phyloP scores from a whole-genome alignment of 2,888 invertebrate genomes.

The Endotricha flammealis region DNA sequence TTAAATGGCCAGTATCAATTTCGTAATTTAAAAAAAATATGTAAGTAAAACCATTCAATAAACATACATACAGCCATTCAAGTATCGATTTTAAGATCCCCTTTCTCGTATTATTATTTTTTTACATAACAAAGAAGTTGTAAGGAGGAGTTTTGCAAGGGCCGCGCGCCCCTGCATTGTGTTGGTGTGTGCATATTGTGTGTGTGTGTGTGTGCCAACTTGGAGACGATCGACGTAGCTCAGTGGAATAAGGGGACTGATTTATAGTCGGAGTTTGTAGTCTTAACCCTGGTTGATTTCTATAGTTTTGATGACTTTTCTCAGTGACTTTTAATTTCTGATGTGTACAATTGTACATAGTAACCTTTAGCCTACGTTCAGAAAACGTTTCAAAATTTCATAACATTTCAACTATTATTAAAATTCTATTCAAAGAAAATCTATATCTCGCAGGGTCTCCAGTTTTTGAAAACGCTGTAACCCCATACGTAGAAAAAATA shows the following conservation, averaged over 20 bases:
- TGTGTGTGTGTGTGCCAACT: slow-evolving; percentile 43
- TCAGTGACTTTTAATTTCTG: too few species aligned
- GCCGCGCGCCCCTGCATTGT: slow-evolving; percentile 53
- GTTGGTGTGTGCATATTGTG: slow-evolving; percentile 35
- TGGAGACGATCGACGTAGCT: slow-evolving; percentile 70
- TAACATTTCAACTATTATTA: too few species aligned
- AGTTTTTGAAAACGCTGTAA: too few species aligned
- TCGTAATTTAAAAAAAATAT: background rate
- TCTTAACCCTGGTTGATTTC: slow-evolving; percentile 50
- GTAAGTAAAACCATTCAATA: slow-evolving; percentile 14
- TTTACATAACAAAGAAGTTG: slow-evolving; percentile 77
- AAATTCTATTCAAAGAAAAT: too few species aligned
- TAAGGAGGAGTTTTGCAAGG: slow-evolving; percentile 72
- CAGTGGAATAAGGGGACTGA: slow-evolving; percentile 66
- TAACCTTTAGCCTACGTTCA: too few species aligned
- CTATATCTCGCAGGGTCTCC: too few species aligned
- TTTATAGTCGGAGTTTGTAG: slow-evolving; percentile 32
- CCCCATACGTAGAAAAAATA: too few species aligned
- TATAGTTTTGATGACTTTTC: too few species aligned
- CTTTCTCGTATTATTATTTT: slow-evolving; percentile 74
- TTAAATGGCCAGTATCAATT: background rate
- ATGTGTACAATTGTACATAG: too few species aligned
- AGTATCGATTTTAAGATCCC: slow-evolving; percentile 74
- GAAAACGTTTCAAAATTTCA: too few species aligned
- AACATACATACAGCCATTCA: slow-evolving; percentile 53